These are phyloP conservation scores for Mobula birostris DNA, from an alignment of 2,113 vertebrate genomes.

Conservation along the genomic window DNA sequence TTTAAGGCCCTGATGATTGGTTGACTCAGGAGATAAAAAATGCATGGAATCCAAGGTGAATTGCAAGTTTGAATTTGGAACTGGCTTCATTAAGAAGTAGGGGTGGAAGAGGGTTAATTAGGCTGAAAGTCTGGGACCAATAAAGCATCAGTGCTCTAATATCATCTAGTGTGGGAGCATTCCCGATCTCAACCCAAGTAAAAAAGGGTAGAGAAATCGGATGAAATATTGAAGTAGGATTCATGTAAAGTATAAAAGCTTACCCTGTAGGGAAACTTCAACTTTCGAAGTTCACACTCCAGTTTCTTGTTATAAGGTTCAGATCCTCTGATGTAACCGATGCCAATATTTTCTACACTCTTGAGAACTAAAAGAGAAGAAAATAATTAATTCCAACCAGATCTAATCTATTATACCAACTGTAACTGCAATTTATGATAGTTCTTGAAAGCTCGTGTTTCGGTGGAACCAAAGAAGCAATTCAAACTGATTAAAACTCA, in stretches of 20 bases:
- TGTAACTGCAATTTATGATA: neutral
- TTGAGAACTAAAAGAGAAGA: conserved; percentile 71
- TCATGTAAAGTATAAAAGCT: conserved; percentile 47
- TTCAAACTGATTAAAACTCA: too few relatives aligned
- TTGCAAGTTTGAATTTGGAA: too few relatives aligned
- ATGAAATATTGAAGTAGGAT: conserved; percentile 37
- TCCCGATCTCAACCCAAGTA: neutral
- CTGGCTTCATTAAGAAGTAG: too few relatives aligned
- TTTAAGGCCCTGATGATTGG: too few relatives aligned
- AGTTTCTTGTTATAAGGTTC: conserved; percentile 64
- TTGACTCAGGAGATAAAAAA: too few relatives aligned
- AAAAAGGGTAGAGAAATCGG: neutral
- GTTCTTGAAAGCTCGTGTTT: neutral
- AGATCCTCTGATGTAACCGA: conserved; percentile 62
- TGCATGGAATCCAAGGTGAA: too few relatives aligned
- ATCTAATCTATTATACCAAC: neutral
- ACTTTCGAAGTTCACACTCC: conserved; percentile 52
- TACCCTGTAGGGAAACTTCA: conserved; percentile 72
- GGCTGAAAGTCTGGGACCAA: too few relatives aligned
- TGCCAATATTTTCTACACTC: conserved; percentile 77
- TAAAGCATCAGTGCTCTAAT: too few relatives aligned
- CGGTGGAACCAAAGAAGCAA: too few relatives aligned
- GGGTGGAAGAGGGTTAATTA: too few relatives aligned
- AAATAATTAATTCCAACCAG: neutral
- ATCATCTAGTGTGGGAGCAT: neutral